Evolutionary conservation across 2,113 vertebrate species (phyloP), one percentile per base, ranked within the genome.

Genomic region (Rhea americana): DNA sequence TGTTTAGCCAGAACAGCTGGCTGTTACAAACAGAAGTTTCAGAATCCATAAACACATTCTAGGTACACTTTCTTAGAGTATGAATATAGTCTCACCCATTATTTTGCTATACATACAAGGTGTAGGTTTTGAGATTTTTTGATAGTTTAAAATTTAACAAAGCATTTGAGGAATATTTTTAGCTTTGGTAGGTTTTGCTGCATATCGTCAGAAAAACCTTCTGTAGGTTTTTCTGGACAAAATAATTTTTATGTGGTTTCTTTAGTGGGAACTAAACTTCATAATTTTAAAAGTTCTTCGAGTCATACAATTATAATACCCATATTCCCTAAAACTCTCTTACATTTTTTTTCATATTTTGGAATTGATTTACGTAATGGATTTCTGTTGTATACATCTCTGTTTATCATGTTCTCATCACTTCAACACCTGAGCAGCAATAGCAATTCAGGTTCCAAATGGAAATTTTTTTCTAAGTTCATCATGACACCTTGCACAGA

Each of bases 271-370:
- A 77, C 16, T 4, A 0, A 86, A 70, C 20, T 93, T 39, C 7
- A 28, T 11, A 17, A 48, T 94, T 86, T 30, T 35, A 9, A 37
- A 72, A 70, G 32, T 85, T 77, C 19, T 74, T 73, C 45, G 20
- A 66, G 50, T 68, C 72, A 30, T 73, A 37, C 63, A 45, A 90
- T 86, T 89, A 50, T 71, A 77, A 86, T 77, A 71, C 4, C 1
- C 7, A n/a, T 59, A 77, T 82, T 19, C 91, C 79, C 58, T 90
- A 7, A 93, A 97, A 90, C 59, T 96, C 86, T 85, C 94, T 75
- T 93, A 77, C 37, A 91, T 96, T 94, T 96, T 25, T 85, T 94
- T 97, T 94, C 93, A 86, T 85, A 76, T 82, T 96, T 73, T 76
- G 13, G 39, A 85, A 56, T 22, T 96, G 66, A 93, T 97, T 82